These are phyloP conservation scores for Fulmarus glacialis DNA, from an alignment of 2,113 vertebrate genomes.

Conservation along the genomic window DNA sequence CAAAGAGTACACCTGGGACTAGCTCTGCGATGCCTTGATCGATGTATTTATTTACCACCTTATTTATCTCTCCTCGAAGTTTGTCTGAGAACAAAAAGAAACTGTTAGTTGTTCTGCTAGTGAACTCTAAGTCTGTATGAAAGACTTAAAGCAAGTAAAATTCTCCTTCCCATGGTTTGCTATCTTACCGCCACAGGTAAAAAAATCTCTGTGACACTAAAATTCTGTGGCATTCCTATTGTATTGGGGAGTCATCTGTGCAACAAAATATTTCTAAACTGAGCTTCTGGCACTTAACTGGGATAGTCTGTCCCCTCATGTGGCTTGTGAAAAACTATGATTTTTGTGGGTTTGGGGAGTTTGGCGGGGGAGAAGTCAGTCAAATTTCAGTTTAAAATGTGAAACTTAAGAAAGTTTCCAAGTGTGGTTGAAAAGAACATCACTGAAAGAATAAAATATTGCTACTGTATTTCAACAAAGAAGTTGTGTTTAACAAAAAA, in stretches of 20 bases:
- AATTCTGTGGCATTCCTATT: background rate
- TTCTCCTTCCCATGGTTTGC: background rate
- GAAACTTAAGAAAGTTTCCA: background rate
- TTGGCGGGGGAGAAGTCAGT: background rate
- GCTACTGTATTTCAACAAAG: background rate
- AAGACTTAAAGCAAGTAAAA: background rate
- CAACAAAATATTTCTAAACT: background rate
- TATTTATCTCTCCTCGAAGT: slow-evolving; percentile 96
- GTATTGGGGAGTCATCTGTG: background rate
- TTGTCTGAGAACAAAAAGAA: slow-evolving; percentile 81
- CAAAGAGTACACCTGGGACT: slow-evolving; percentile 94
- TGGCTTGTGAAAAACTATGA: background rate
- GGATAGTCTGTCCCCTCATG: background rate
- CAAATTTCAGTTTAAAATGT: background rate
- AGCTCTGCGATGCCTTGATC: slow-evolving; percentile 97
- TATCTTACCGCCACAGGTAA: background rate
- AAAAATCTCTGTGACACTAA: background rate
- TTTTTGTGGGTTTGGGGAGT: background rate
- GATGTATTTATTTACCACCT: slow-evolving; percentile 98
- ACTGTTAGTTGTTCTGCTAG: background rate
- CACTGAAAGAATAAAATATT: background rate
- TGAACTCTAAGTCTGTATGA: background rate
- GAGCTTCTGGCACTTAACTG: background rate
- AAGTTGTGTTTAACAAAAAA: background rate
- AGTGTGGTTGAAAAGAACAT: background rate